Evolutionary conservation across 1,140 invertebrate genomes (phyloP).

Genomic region (Meloidogyne chitwoodi): DNA sequence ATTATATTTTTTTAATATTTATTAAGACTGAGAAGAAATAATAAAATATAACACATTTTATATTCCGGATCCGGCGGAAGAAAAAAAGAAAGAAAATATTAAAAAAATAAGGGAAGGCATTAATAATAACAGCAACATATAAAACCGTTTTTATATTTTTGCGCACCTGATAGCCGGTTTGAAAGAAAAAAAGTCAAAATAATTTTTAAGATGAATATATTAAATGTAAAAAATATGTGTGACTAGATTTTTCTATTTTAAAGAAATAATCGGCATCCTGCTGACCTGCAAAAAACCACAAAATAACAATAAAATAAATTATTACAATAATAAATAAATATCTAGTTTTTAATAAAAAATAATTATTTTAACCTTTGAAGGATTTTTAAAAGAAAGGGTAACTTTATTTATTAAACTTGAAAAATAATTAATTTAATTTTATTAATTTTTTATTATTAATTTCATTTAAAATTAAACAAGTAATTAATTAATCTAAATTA

Average conservation of each 20-base stretch:
- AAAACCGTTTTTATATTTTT: neutral
- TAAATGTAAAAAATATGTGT: neutral
- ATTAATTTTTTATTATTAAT: no score
- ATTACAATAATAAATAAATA: neutral
- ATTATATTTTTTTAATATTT: no score
- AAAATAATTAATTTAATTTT: no score
- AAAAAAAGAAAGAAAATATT: neutral
- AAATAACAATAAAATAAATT: neutral
- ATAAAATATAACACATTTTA: neutral
- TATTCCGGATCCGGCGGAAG: neutral
- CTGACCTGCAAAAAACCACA: neutral
- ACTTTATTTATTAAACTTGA: no score
- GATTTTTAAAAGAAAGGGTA: no score
- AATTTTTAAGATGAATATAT: neutral
- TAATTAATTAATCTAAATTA: no score
- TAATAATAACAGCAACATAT: neutral
- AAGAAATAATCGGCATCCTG: neutral
- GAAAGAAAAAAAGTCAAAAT: neutral
- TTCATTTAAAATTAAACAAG: no score
- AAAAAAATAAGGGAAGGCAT: neutral
- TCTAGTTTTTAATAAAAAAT: neutral
- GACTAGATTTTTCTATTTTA: neutral
- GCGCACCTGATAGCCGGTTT: neutral
- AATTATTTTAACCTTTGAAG: no score
- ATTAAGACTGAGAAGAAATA: neutral